Percentiles rank a stretch among this genome's conserved stretches.
Evolutionary conservation across 2,888 invertebrate genomes (phyloP).

Genomic region (Eupithecia inturbata): DNA sequence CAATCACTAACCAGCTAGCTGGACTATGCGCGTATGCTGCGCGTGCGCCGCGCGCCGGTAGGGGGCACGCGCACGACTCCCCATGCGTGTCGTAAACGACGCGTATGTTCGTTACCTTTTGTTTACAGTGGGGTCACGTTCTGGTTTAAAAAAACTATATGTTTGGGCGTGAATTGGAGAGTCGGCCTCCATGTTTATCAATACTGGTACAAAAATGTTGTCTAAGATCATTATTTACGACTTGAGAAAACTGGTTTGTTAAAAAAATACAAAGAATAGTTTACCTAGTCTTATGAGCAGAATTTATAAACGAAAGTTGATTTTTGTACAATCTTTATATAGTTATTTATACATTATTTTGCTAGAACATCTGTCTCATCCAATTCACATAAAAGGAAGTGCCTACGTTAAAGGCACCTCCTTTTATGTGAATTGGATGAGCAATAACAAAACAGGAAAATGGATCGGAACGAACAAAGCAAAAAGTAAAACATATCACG

Average conservation of each 20-base stretch:
- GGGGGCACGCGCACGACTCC: conserved; percentile 68
- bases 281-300: too few species aligned
- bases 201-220: not conserved
- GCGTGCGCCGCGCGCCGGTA: conserved; percentile 54
- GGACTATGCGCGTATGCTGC: conserved; percentile 70
- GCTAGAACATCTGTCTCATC: not conserved
- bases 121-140: conserved; percentile 58
- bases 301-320: not conserved
- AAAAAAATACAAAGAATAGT: too few species aligned
- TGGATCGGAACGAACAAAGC: conserved; percentile 13
- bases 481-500: conserved; percentile 11
- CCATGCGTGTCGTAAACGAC: conserved; percentile 62
- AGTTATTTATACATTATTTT: not conserved
- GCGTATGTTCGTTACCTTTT: conserved; percentile 52
- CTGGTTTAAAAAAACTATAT: conserved; percentile 25
- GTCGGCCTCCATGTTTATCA: not conserved
- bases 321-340: not conserved
- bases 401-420: not conserved
- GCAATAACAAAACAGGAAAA: conserved; percentile 7
- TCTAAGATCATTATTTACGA: too few species aligned
- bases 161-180: not conserved
- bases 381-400: not conserved
- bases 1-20: conserved; percentile 23
- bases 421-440: not conserved
- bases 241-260: too few species aligned